Evolutionary conservation across 2,888 invertebrate species (phyloP), one percentile per base, ranked within the genome.

Genomic region (Pyrrhosoma nymphula): DNA sequence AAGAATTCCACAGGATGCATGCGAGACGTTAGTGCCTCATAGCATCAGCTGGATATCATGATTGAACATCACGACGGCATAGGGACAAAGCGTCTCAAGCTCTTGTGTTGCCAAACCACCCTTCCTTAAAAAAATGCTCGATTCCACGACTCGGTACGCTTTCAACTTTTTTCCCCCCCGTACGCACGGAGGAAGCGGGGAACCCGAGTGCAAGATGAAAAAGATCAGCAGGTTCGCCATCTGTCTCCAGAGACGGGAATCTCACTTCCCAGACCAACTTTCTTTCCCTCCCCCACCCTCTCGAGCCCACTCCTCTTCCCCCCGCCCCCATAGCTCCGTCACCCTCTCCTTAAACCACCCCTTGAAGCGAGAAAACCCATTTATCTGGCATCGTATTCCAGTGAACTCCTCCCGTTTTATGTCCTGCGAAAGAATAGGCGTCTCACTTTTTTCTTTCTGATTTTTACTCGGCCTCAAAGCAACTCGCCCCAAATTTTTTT

Each of bases 331-430:
- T 35, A 10, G 69, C 69, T n/a, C 35, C 82, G 35, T 16, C 47
- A 47, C 47, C 47, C 47, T 2, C 47, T 26, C 69, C 26, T 69
- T 8, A 69, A 69, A 82, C 30, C 75, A 30, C 82, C 82, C 82
- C 82, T 82, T 35, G 30, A 30, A 35, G 82, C 82, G 82, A 82
- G 47, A 82, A 82, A 82, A 35, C 82, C 82, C 82, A 82, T 82
- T 82, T 82, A 82, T 82, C 82, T 82, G 82, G 35, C 82, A 35
- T 82, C 82, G 82, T 82, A 82, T 82, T 82, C 82, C 82, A 14
- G 82, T 82, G 82, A 82, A 82, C 82, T 82, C 82, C 82, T 82
- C 82, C 82, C 82, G 82, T 82, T 82, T 35, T 35, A 35, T 82
- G 82, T 82, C 82, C 35, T 35, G 30, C 35, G 82, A 82, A 18